Conservation (phyloP, 2,888 invertebrate species). For the Zygogramma bicolorata region DNA sequence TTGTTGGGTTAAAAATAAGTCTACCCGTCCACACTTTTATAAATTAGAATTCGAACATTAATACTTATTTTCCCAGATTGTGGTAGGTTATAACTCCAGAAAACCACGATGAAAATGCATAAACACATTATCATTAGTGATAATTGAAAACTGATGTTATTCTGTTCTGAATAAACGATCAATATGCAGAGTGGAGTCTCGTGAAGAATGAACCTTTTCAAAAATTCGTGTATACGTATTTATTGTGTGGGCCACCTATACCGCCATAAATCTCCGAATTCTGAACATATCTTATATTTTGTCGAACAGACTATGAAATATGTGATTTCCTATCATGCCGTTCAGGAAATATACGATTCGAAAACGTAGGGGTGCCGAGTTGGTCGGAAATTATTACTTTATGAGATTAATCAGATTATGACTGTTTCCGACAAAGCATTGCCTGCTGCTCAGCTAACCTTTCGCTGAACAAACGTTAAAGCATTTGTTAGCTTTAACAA, state of each 20-base stretch:
- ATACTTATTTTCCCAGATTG: no score
- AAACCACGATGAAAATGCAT: no score
- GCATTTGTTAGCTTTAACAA: conserved; percentile 1
- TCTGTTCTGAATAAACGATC: no score
- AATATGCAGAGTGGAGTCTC: no score
- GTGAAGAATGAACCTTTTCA: neutral
- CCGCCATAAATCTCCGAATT: conserved; percentile 37
- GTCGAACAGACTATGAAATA: conserved; percentile 44
- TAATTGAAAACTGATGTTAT: no score
- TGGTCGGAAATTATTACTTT: conserved; percentile 64
- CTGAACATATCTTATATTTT: conserved; percentile 44
- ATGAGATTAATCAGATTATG: conserved; percentile 64
- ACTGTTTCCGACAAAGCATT: conserved; percentile 55
- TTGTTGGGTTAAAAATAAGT: no score
- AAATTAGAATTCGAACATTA: no score
- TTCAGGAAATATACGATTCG: conserved; percentile 47
- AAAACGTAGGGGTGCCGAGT: conserved; percentile 57
- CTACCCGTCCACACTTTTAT: no score
- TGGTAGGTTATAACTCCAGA: no score
- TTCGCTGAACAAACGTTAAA: conserved; percentile 15
- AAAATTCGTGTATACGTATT: neutral
- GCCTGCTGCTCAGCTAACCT: conserved; percentile 29
- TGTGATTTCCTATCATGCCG: conserved; percentile 46
- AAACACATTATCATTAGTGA: no score
- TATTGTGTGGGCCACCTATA: neutral